Base-by-base conservation (phyloP, 2,888 invertebrate species). In the Mythimna vitellina region DNA sequence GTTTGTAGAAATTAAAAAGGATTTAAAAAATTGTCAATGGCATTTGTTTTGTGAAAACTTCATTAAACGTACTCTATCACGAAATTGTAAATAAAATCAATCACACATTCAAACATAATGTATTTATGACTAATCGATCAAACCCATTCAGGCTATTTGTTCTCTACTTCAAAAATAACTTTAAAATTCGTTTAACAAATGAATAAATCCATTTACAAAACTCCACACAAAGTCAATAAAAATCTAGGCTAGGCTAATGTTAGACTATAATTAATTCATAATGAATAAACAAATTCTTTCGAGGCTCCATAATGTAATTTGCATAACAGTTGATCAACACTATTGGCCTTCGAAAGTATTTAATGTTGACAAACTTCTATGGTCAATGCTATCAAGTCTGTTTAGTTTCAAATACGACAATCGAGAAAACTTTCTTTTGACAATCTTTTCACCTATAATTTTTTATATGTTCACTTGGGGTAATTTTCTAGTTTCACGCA, bases 271-370 rank as follows among this genome's bases (percentile, higher is more conserved):
- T 62, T 61, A 56, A 81, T 70, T 62, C 38, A 42, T 65, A 29
- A 65, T 82, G 61, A 78, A 58, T 78, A 70, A 53, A 76, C 46
- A 65, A 29, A 70, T 29, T 63, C 9, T 61, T 62, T 38, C 22
- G 25, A 65, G 53, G 29, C 46, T 76, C n/a, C 17, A 46, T 25
- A 29, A 29, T 56, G 29, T 56, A 42, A 76, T 81, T 78, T 65
- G 49, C 78, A 82, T 82, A 82, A 78, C n/a, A 70, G 57, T 57
- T 65, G 65, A 57, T 53, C 25, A 76, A 67, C 32, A 67, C 42
- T 64, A 7, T 20, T 20, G 54, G 63, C 58, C 63, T 63, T 63
- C 38, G 8, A 7, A 22, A 53, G 38, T 32, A 25, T 29, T 60
- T 38, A 68, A 68, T 78, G 12, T 65, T 76, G 64, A 54, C 63